A percentile compares a stretch with the other conserved stretches of the same genome.
Conservation (phyloP, 1,140 invertebrate genomes). For the Diuraphis noxia region DNA sequence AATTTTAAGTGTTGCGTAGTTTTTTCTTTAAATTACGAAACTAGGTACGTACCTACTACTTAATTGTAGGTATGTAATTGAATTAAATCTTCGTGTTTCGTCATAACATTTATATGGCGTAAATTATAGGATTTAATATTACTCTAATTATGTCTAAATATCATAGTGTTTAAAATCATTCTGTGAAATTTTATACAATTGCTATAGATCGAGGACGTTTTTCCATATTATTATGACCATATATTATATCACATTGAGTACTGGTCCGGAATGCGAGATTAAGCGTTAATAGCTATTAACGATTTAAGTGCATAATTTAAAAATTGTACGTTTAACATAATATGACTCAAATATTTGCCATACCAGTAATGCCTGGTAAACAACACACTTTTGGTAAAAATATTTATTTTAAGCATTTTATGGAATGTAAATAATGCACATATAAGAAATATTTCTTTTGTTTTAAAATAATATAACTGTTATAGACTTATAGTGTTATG, state of each 20-base stretch:
- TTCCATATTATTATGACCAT: background rate
- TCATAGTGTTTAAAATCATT: background rate
- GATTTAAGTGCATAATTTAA: background rate
- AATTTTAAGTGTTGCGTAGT: background rate
- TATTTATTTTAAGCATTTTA: background rate
- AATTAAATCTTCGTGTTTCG: background rate
- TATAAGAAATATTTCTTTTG: background rate
- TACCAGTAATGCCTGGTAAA: background rate
- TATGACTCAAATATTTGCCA: background rate
- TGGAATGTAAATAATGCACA: background rate
- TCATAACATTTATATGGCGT: background rate
- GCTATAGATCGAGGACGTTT: background rate
- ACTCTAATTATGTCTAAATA: background rate
- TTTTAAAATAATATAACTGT: conserved; percentile 4
- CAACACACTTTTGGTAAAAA: background rate
- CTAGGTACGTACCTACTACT: background rate
- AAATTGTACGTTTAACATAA: background rate
- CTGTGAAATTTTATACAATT: background rate
- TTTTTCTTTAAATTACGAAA: background rate
- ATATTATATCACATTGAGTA: background rate
- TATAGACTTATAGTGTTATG: too few species aligned
- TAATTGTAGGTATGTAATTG: background rate
- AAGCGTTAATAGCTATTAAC: background rate
- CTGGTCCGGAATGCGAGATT: background rate
- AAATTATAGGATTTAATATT: background rate